Evolutionary conservation across 2,797 vertebrate species (phyloP), one percentile per base, ranked within the genome.

Genomic region (Furcifer pardalis): DNA sequence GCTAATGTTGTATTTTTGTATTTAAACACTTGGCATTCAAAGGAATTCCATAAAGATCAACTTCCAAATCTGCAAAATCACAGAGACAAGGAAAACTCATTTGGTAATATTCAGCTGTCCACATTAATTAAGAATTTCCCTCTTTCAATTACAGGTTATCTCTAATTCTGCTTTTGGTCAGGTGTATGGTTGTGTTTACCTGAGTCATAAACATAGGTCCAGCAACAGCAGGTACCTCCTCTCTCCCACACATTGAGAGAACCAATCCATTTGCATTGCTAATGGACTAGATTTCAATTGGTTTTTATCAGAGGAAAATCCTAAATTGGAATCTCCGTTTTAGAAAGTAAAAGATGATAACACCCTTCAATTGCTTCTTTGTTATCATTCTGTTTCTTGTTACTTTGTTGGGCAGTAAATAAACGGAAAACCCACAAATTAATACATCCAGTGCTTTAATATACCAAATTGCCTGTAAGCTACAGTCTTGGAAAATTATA

Each of bases 381-480:
- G 65, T 86, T 76, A 60, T 74, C 35, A 77, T 69, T 49, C 83
- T 73, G 81, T 78, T 86, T 87, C 74, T 60, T 81, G 82, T 35
- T 83, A 88, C 84, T 79, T 75, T 90, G 69, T 46, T 89, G 85
- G 86, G 88, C 89, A 89, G 35, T 0, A 0, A 93, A 88, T 91
- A 75, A 79, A 60, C 37, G 77, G 91, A 74, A 83, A 88, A 83
- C 84, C 65, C 27, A 77, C 66, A 89, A 92, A 88, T 92, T 92
- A 92, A 86, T 88, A 89, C 89, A 88, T 94, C 83, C 83, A 91
- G 42, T 82, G 84, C 89, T 92, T 92, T 90, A 90, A 91, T 93
- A 89, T 90, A 79, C 84, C 52, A 42, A 87, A 69, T 92, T 86
- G 84, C 35, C 83, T 88, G 62, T 66, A 91, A 89, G 73, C 82